Evolutionary conservation across 2,797 vertebrate genomes (phyloP), one percentile per base, ranked within the genome.

Genomic region (Enteromius trimaculatus): DNA sequence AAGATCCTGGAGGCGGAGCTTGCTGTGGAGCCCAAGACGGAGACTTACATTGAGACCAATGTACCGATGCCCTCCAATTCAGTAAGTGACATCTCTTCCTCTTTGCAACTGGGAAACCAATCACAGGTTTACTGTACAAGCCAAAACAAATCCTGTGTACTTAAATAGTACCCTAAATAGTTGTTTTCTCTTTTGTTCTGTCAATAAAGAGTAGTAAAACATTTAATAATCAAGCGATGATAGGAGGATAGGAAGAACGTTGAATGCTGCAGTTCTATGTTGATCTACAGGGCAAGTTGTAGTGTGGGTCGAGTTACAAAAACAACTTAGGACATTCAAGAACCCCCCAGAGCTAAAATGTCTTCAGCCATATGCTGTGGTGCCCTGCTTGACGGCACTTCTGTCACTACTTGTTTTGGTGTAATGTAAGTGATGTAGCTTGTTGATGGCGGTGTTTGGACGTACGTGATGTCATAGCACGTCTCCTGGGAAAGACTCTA

Each of bases 1-100:
- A 99, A 98, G 95, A 97, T 99, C 80, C 93, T 99, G 90, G 98
- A 99, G 84, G 98, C 98, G 0, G 98, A 99, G 90, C 95, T 97
- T 1, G 98, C 98, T 0, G 98, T 99, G 70, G 98, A 99, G 89
- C 98, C 98, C 93, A 99, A 99, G 95, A 99, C 96, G 0, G 98
- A 99, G 93, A 97, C 97, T 0, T 99, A 99, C 89, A 98, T 97
- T 1, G 98, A 99, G 90, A 96, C 96, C 8, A 97, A 94, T 88
- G 93, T 98, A 86, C 96, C 97, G 26, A 91, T 96, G 89, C 95
- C 95, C 1, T 96, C 97, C 26, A 97, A 95, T 92, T 99, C 98
- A 89, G 98, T 99, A 93, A 97, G 97, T 87, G 51, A 11, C 55
- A 26, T 34, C 2, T 6, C 42, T 55, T 82, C 34, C 21, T 72